Base-by-base conservation (phyloP, 2,113 vertebrate species). In the Channa argus region DNA sequence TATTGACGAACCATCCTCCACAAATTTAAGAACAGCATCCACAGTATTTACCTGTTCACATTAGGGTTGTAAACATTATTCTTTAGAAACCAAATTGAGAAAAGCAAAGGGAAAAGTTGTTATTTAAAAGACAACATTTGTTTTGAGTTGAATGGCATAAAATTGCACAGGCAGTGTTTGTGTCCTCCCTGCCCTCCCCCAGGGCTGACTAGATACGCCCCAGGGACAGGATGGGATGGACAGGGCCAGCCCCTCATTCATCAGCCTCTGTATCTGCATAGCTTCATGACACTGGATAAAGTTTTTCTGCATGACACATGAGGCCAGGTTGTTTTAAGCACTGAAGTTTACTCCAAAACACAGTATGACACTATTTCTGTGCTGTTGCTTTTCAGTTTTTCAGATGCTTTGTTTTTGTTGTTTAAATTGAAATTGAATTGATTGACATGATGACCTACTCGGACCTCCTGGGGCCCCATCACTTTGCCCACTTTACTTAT, bases 181-280 rank as follows among this genome's bases (percentile, higher is more conserved):
- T 81, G 83, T 90, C 88, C 96, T 96, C 95, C 96, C 95, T 93
- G 95, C 95, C 96, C 96, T 95, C 95, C 96, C 96, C 88, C 94
- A 93, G 95, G 95, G 96, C 94, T 94, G 96, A 91, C 93, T 96
- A 92, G 94, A 92, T 95, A 96, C 96, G 95, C 98, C 97, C 95
- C 94, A 91, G 93, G 96, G 95, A 96, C 96, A 95, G 94, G 95
- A 95, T 94, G 94, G 95, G 93, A 86, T 1, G 77, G 77, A 71
- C 72, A 5, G 55, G 86, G 52, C 63, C 82, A 58, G 63, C 81
- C 83, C 88, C 84, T 77, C 83, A 90, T 91, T 83, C 74, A 90
- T 89, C 84, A 83, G 65, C 59, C 59, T 70, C 71, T 66, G 50
- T 36, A 39, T 51, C 67, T 72, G 53, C 54, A 13, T 39, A 38